phyloP scores from a whole-genome alignment of 2,888 invertebrate genomes.

The Lottia scabra region DNA sequence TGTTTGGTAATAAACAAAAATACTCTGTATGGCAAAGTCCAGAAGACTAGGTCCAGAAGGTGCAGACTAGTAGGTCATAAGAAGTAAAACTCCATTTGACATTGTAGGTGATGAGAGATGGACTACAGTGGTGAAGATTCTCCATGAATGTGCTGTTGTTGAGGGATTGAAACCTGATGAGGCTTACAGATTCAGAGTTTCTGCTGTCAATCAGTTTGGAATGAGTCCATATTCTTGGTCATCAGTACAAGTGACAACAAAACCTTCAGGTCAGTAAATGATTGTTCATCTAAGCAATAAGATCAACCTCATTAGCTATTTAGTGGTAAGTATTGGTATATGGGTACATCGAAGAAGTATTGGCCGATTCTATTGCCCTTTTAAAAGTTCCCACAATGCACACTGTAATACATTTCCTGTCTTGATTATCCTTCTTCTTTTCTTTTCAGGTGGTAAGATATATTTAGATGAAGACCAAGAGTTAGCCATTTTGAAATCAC shows the following conservation, averaged over 20 bases:
- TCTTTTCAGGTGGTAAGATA: background rate
- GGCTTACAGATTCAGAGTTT: constrained; percentile 89
- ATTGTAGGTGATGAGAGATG: constrained; percentile 80
- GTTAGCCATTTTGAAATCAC: constrained; percentile 12
- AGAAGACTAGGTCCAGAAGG: no score
- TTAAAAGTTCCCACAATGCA: no score
- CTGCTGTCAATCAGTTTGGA: constrained; percentile 91
- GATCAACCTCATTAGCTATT: no score
- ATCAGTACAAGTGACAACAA: constrained; percentile 80
- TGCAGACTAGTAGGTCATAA: no score
- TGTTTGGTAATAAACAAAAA: no score
- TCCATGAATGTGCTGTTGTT: constrained; percentile 92
- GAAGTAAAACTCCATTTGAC: no score
- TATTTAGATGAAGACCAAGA: constrained; percentile 22
- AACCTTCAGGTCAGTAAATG: constrained; percentile 49
- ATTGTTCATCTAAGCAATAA: background rate
- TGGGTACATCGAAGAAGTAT: no score
- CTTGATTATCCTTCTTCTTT: background rate
- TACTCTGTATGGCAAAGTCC: no score
- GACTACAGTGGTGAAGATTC: constrained; percentile 86
- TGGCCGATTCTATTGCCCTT: no score
- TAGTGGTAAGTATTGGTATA: no score
- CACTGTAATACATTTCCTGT: no score
- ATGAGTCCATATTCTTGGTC: constrained; percentile 92
- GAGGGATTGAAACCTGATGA: constrained; percentile 82